A percentile compares a stretch with the other conserved stretches of the same genome.
Conservation (phyloP, 2,888 invertebrate species). For the Cerastoderma edule region DNA sequence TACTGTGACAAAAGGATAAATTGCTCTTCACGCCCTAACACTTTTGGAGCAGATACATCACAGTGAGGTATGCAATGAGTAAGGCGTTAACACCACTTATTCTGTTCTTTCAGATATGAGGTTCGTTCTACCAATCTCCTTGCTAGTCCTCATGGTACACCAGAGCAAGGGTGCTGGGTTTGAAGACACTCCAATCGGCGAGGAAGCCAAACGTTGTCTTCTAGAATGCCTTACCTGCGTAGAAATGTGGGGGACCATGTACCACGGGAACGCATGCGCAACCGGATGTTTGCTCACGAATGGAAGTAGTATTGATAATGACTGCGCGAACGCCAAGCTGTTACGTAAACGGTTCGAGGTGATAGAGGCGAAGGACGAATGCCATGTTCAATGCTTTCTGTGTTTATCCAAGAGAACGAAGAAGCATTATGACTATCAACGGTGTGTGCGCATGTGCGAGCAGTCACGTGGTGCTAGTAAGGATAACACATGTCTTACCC, state of each 20-base stretch:
- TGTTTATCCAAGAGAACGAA: conserved; percentile 27
- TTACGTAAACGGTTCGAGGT: conserved; percentile 38
- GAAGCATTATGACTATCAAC: conserved; percentile 25
- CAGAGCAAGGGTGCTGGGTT: background rate
- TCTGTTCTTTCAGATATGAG: conserved; percentile 30
- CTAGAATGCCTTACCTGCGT: conserved; percentile 58
- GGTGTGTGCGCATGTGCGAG: conserved; percentile 35
- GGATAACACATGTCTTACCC: conserved; percentile 12
- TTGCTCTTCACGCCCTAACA: too few species aligned
- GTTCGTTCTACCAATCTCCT: background rate
- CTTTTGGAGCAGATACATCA: too few species aligned
- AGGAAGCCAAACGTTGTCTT: conserved; percentile 42
- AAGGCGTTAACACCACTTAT: too few species aligned
- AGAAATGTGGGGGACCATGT: conserved; percentile 49
- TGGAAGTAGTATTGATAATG: conserved; percentile 51
- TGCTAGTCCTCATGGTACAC: conserved; percentile 18
- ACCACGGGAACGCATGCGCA: conserved; percentile 57
- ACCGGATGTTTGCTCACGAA: conserved; percentile 43
- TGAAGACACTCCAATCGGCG: conserved; percentile 1
- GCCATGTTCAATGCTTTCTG: conserved; percentile 37
- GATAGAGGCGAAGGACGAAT: conserved; percentile 38
- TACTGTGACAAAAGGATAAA: too few species aligned
- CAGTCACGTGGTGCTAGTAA: conserved; percentile 16
- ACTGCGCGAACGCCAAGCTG: conserved; percentile 43
- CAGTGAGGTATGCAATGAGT: too few species aligned